Evolutionary conservation across 2,797 vertebrate species (phyloP).

Genomic region (Potorous gilbertii): DNA sequence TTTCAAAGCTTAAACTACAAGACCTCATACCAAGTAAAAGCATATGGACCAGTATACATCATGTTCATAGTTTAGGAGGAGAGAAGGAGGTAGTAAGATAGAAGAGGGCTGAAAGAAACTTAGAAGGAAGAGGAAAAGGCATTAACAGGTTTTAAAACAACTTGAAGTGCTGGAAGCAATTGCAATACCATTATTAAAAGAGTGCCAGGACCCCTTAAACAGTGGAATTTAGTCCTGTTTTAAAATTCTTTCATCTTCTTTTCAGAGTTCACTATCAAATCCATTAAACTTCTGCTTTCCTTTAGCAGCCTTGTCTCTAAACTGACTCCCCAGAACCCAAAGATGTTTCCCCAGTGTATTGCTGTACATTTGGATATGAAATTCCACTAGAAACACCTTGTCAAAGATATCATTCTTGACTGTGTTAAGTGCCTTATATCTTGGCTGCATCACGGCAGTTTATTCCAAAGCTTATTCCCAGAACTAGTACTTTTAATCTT

Average conservation of each 20-base stretch:
- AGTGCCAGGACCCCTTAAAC: slow-evolving; percentile 11
- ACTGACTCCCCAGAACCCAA: not conserved
- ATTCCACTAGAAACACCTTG: slow-evolving; percentile 27
- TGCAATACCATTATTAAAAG: slow-evolving; percentile 25
- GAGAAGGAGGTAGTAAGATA: slow-evolving; percentile 37
- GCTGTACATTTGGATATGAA: slow-evolving; percentile 45
- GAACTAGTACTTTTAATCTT: slow-evolving; percentile 38
- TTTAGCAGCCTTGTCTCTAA: slow-evolving; percentile 43
- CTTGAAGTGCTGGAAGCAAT: not conserved
- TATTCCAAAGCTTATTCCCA: slow-evolving; percentile 1
- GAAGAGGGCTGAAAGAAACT: slow-evolving; percentile 8
- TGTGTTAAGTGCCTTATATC: slow-evolving; percentile 38
- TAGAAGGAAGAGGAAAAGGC: slow-evolving; percentile 10
- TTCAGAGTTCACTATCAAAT: slow-evolving; percentile 46
- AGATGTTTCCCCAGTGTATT: slow-evolving; percentile 52
- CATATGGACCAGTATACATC: slow-evolving; percentile 14
- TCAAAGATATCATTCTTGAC: slow-evolving; percentile 46
- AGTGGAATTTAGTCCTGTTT: slow-evolving; percentile 6
- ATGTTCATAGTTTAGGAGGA: slow-evolving; percentile 47
- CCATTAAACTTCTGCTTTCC: slow-evolving; percentile 34
- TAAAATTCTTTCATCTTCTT: slow-evolving; percentile 13
- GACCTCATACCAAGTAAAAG: slow-evolving; percentile 2
- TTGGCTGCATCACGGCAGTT: slow-evolving; percentile 26
- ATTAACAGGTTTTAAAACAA: slow-evolving; percentile 1
- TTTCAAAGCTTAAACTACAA: slow-evolving; percentile 50